These are phyloP conservation scores for Pocota personata DNA, from an alignment of 2,888 invertebrate genomes.

Conservation along the genomic window DNA sequence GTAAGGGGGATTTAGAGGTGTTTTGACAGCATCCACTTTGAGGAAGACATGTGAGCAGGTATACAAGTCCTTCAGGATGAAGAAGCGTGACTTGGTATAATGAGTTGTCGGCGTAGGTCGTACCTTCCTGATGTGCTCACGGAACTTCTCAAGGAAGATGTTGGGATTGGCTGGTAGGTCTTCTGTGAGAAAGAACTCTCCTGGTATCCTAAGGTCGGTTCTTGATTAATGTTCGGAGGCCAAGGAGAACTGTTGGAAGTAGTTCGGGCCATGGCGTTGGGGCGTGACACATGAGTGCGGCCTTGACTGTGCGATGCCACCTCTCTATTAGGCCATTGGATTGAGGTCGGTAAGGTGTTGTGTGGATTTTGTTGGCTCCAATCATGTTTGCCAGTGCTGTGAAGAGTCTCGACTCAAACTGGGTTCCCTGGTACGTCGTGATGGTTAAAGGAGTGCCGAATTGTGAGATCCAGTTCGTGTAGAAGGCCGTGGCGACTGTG, in stretches of 20 bases:
- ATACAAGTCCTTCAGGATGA: no score
- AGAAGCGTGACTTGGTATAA: no score
- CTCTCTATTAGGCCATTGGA: neutral
- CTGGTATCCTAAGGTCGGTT: neutral
- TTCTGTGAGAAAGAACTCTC: neutral
- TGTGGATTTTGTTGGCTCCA: neutral
- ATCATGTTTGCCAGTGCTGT: conserved; percentile 2
- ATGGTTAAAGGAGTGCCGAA: conserved; percentile 27
- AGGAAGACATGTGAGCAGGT: no score
- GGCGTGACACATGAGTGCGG: conserved; percentile 1
- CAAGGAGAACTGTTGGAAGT: conserved; percentile 1
- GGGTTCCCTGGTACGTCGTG: neutral
- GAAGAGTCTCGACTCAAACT: conserved; percentile 56
- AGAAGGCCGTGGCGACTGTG: conserved; percentile 34
- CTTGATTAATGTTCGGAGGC: no score
- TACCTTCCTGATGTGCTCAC: no score
- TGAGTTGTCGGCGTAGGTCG: no score
- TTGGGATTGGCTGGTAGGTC: no score
- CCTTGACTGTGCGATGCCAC: neutral
- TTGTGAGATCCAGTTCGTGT: conserved; percentile 13
- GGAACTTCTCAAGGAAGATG: no score
- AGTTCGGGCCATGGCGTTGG: neutral
- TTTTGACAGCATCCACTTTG: no score
- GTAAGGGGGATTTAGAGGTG: no score
- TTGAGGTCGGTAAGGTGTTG: conserved; percentile 2